Conservation (phyloP, 1,140 invertebrate genomes). For the Zaprionus nigranus region DNA sequence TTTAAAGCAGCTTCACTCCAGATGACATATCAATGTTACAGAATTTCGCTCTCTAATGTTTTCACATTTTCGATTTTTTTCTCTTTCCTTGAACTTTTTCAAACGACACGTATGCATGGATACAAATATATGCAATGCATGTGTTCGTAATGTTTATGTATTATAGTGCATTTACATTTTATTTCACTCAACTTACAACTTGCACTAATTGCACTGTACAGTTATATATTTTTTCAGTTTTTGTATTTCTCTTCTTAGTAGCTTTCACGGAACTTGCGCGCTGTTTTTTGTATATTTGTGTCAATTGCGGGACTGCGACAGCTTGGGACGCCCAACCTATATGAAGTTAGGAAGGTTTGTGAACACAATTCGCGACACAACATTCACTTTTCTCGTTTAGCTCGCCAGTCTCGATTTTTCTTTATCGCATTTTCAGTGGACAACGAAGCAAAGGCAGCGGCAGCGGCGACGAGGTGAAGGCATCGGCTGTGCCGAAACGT, state of each 20-base stretch:
- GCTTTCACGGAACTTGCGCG: conserved; percentile 47
- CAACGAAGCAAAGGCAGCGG: conserved; percentile 14
- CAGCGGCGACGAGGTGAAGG: conserved; percentile 7
- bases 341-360: conserved; percentile 79
- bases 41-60: conserved; percentile 11
- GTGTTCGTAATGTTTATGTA: not conserved
- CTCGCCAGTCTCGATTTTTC: conserved; percentile 71
- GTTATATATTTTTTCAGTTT: conserved; percentile 42
- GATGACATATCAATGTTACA: conserved; percentile 40
- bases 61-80: conserved; percentile 22
- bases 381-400: conserved; percentile 82
- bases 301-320: conserved; percentile 50
- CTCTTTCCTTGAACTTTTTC: conserved; percentile 14
- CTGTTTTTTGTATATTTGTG: conserved; percentile 31
- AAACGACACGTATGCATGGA: not conserved
- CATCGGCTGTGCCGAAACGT: conserved; percentile 36
- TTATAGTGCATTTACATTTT: conserved; percentile 28
- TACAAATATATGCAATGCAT: not conserved
- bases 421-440: conserved; percentile 75
- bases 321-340: conserved; percentile 73
- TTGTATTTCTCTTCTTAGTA: conserved; percentile 49
- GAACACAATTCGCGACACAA: conserved; percentile 72
- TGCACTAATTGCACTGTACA: conserved; percentile 40
- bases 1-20: conserved; percentile 10
- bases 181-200: conserved; percentile 47